Percentiles rank a stretch among this genome's conserved stretches.
phyloP scores from a whole-genome alignment of 2,113 vertebrate species.

The Murina feae region DNA sequence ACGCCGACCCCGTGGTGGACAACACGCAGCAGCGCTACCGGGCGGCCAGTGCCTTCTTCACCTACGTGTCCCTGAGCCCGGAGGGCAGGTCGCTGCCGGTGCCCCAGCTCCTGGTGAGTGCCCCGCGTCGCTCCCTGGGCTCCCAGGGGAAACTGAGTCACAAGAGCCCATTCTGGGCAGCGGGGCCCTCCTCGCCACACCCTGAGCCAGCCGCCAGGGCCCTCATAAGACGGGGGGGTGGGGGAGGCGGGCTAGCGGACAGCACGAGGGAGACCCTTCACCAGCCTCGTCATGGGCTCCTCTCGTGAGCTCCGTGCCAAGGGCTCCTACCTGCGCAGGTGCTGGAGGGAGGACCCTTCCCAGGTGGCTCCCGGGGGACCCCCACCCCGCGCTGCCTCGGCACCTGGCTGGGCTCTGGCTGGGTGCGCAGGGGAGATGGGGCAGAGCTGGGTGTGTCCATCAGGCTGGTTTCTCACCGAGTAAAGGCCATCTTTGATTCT shows the following conservation, averaged over 20 bases:
- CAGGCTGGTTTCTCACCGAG: too few species aligned
- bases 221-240: fast-evolving
- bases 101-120: conserved; percentile 90
- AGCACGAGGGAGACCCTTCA: background rate
- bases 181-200: background rate
- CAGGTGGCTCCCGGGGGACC: too few species aligned
- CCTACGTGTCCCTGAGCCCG: conserved; percentile 93
- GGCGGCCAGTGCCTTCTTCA: conserved; percentile 94
- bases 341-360: background rate
- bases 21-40: conserved; percentile 84
- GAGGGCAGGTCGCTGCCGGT: conserved; percentile 87
- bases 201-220: fast-evolving
- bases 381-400: background rate
- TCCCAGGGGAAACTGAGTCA: background rate
- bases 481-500: too few species aligned
- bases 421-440: background rate
- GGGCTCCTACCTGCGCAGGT: fast-evolving
- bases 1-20: conserved; percentile 86
- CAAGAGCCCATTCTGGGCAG: fast-evolving
- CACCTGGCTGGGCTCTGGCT: background rate
- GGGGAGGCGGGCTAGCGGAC: too few species aligned
- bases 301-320: fast-evolving
- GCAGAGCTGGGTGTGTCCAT: background rate
- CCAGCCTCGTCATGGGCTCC: fast-evolving
- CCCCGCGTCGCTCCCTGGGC: fast-evolving